phyloP scores from a whole-genome alignment of 2,113 vertebrate genomes.

The Athene noctua region DNA sequence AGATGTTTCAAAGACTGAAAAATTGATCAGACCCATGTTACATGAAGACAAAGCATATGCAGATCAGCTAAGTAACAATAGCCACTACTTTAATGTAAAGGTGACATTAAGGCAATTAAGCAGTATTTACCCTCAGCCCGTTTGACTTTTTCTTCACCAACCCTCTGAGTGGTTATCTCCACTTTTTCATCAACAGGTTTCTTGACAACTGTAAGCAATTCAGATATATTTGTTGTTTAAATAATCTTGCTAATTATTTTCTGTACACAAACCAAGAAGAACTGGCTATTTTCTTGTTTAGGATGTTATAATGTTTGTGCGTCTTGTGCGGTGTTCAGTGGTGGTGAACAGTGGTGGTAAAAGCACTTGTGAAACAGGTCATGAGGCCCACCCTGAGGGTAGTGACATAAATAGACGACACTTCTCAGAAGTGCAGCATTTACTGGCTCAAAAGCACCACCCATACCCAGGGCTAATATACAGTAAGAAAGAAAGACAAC shows the following conservation, averaged over 20 bases:
- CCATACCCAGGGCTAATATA: background rate
- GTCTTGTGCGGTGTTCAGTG: background rate
- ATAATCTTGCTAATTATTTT: background rate
- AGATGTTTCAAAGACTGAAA: background rate
- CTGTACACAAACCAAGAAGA: background rate
- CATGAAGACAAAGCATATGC: background rate
- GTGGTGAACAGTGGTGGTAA: background rate
- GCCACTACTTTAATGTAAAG: background rate
- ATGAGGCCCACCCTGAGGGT: background rate
- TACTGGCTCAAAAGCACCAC: background rate
- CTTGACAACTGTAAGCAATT: constrained; percentile 80
- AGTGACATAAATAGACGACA: background rate
- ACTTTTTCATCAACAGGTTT: constrained; percentile 81
- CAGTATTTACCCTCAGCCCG: constrained; percentile 70
- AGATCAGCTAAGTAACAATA: background rate
- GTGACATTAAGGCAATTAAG: background rate
- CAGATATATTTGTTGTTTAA: constrained; percentile 61
- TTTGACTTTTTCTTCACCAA: constrained; percentile 75
- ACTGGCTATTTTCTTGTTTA: background rate
- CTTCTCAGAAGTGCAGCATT: background rate
- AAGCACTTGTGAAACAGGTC: background rate
- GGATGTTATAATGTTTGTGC: background rate
- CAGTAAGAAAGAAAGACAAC: background rate
- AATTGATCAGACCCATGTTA: background rate
- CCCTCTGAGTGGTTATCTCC: constrained; percentile 67